Evolutionary conservation across 1,140 invertebrate genomes (phyloP).

Genomic region (Archivesica marissinica): DNA sequence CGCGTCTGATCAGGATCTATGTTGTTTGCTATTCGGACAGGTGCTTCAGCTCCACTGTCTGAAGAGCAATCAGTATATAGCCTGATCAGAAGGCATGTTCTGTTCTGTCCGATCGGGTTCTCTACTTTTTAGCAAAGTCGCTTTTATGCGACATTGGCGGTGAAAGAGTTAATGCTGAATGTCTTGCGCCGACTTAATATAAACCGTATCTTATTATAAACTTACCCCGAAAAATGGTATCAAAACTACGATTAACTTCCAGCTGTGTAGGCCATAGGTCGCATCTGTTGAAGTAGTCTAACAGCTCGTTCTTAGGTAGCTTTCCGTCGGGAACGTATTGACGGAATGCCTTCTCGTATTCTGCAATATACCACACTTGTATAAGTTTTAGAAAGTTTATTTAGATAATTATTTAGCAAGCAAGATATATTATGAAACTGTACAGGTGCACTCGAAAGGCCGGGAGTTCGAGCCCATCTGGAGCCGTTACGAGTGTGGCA

Average conservation of each 20-base stretch:
- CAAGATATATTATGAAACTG: not conserved
- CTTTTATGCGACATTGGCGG: too few species aligned
- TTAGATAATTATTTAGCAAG: not conserved
- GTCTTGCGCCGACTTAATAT: too few species aligned
- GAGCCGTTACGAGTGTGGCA: not conserved
- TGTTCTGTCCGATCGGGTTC: not conserved
- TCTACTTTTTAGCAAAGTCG: not conserved
- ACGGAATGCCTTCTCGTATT: slow-evolving; percentile 71
- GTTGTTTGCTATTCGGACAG: too few species aligned
- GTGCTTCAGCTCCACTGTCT: slow-evolving; percentile 61
- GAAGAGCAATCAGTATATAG: not conserved
- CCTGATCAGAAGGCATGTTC: not conserved
- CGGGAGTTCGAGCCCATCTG: not conserved
- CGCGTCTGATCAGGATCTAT: too few species aligned
- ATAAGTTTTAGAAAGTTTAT: not conserved
- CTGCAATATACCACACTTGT: slow-evolving; percentile 46
- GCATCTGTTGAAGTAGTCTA: slow-evolving; percentile 68
- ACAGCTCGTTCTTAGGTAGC: slow-evolving; percentile 67
- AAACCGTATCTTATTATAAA: not conserved
- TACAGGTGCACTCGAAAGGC: not conserved
- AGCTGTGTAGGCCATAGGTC: slow-evolving; percentile 71
- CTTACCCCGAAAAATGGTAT: slow-evolving; percentile 74
- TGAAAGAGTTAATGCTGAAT: too few species aligned
- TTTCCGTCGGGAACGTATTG: slow-evolving; percentile 61
- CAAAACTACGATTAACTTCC: slow-evolving; percentile 71